Conservation (phyloP, 2,797 vertebrate species). For the Odontamblyopus lacepedii region DNA sequence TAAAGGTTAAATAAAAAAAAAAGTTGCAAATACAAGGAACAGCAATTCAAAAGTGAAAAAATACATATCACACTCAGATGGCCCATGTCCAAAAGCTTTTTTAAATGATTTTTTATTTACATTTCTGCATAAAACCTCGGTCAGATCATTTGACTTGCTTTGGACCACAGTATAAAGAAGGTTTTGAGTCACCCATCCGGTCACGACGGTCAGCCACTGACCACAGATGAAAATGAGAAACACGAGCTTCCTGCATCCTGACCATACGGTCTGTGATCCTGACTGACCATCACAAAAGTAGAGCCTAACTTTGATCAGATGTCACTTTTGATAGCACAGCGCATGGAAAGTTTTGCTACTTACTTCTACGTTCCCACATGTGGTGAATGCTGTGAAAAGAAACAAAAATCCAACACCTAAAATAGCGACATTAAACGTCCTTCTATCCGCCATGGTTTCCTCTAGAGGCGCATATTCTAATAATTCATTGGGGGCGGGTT, state of each 20-base stretch:
- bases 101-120: no score
- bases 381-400: conserved; percentile 83
- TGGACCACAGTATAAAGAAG: no score
- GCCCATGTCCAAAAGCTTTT: no score
- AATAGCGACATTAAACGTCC: conserved; percentile 79
- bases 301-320: not conserved
- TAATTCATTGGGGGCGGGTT: not conserved
- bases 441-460: conserved; percentile 73
- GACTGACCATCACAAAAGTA: not conserved
- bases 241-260: conserved; percentile 69
- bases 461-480: conserved; percentile 17
- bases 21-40: no score
- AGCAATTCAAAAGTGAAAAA: no score
- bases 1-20: no score
- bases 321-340: not conserved
- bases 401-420: conserved; percentile 80
- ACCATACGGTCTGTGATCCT: conserved; percentile 18
- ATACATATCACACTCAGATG: no score
- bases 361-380: conserved; percentile 83
- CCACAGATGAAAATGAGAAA: conserved; percentile 66
- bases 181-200: conserved; percentile 32
- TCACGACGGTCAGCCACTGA: conserved; percentile 37
- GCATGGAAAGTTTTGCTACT: conserved; percentile 37
- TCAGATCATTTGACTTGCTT: no score
- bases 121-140: no score